Conservation (phyloP, 1,140 invertebrate genomes). For the Archegozetes longisetosus region DNA sequence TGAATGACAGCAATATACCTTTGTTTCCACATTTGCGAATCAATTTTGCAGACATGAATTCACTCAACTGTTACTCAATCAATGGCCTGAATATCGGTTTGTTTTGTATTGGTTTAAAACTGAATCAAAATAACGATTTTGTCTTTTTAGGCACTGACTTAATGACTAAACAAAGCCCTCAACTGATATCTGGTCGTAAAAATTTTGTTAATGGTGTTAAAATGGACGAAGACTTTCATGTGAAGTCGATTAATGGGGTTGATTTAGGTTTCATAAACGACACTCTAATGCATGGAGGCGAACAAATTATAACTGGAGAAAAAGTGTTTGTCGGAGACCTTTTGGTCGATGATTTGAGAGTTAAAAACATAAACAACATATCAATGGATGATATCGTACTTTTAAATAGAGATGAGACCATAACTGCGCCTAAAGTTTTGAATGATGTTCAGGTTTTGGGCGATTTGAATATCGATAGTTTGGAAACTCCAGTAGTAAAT, state of each 20-base stretch:
- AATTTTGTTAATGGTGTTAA: conserved; percentile 2
- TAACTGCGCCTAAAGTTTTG: conserved; percentile 12
- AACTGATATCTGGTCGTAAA: conserved; percentile 11
- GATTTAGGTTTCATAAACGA: conserved; percentile 11
- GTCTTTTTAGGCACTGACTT: conserved; percentile 9
- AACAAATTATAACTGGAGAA: conserved; percentile 9
- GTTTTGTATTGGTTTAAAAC: background rate
- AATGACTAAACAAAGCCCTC: conserved; percentile 7
- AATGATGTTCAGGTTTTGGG: conserved; percentile 7
- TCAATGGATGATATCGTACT: conserved; percentile 15
- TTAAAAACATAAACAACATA: conserved; percentile 14
- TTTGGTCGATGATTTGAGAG: conserved; percentile 1
- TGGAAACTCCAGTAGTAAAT: background rate
- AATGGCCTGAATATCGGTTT: conserved; percentile 10
- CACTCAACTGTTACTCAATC: conserved; percentile 8
- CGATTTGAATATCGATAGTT: background rate
- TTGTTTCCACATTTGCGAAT: conserved; percentile 7
- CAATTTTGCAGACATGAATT: background rate
- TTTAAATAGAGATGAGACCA: conserved; percentile 5
- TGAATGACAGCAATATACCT: background rate
- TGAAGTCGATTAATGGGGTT: conserved; percentile 8
- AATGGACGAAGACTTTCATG: conserved; percentile 9
- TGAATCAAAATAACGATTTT: background rate
- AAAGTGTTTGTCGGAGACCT: background rate
- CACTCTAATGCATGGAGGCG: conserved; percentile 10